phyloP scores from a whole-genome alignment of 2,113 vertebrate genomes.

The Rhea americana region DNA sequence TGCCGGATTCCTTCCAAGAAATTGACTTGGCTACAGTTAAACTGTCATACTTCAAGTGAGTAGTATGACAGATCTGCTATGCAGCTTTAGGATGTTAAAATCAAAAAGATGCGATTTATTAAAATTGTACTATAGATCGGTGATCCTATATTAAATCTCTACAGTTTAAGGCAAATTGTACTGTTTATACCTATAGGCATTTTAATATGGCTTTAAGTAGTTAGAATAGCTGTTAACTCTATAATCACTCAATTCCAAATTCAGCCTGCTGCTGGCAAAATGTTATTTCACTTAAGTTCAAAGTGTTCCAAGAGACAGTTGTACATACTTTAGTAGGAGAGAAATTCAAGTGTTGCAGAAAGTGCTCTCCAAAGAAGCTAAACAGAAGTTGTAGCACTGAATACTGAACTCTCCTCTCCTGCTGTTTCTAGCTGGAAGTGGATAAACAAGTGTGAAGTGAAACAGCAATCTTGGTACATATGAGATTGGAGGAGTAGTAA shows the following conservation, averaged over 20 bases:
- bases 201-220: neutral
- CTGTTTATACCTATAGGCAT: neutral
- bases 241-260: neutral
- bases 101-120: neutral
- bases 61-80: neutral
- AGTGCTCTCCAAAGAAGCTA: neutral
- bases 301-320: neutral
- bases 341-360: neutral
- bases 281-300: neutral
- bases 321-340: neutral
- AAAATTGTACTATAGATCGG: neutral
- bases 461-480: neutral
- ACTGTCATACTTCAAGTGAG: neutral
- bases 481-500: neutral
- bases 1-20: neutral
- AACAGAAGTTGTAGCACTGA: conserved; percentile 29
- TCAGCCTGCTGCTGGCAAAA: neutral
- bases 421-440: neutral
- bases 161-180: neutral
- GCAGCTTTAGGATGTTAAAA: neutral
- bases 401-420: conserved; percentile 29
- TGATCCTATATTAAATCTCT: neutral
- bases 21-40: neutral
- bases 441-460: conserved; percentile 30
- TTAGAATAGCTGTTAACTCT: neutral